Percentiles rank a stretch among this genome's conserved stretches.
phyloP scores from a whole-genome alignment of 2,797 vertebrate species.

The Sebastes itinus region DNA sequence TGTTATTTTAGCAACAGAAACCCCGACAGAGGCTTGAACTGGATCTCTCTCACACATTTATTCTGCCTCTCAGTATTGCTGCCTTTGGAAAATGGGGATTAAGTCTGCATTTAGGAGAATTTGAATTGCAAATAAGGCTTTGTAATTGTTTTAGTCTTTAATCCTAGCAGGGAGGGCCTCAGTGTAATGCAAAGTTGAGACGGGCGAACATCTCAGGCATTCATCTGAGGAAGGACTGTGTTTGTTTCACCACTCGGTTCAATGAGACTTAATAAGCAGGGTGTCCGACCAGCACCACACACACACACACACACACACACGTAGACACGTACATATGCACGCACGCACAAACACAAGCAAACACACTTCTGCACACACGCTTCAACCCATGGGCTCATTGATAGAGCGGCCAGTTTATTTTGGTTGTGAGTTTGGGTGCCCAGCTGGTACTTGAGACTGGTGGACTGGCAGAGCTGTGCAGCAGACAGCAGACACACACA shows the following conservation, averaged over 20 bases:
- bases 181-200: slow-evolving; percentile 64
- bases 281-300: slow-evolving; percentile 48
- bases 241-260: slow-evolving; percentile 70
- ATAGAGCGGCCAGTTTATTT: slow-evolving; percentile 75
- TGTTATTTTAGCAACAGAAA: slow-evolving; percentile 72
- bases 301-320: slow-evolving; percentile 26
- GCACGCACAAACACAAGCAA: slow-evolving; percentile 13
- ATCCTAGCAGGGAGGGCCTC: slow-evolving; percentile 67
- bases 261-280: slow-evolving; percentile 65
- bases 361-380: slow-evolving; percentile 35
- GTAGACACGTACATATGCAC: not conserved
- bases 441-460: slow-evolving; percentile 83
- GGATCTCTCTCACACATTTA: slow-evolving; percentile 68
- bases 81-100: slow-evolving; percentile 74
- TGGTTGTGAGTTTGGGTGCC: slow-evolving; percentile 74
- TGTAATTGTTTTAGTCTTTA: slow-evolving; percentile 80
- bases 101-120: slow-evolving; percentile 77
- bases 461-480: slow-evolving; percentile 69
- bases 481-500: slow-evolving; percentile 64
- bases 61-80: slow-evolving; percentile 63
- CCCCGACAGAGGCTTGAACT: slow-evolving; percentile 65
- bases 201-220: slow-evolving; percentile 62
- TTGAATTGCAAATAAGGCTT: slow-evolving; percentile 76
- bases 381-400: slow-evolving; percentile 52
- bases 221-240: slow-evolving; percentile 61